Evolutionary conservation across 2,797 vertebrate species (phyloP).

Genomic region (Spondyliosoma cantharus): DNA sequence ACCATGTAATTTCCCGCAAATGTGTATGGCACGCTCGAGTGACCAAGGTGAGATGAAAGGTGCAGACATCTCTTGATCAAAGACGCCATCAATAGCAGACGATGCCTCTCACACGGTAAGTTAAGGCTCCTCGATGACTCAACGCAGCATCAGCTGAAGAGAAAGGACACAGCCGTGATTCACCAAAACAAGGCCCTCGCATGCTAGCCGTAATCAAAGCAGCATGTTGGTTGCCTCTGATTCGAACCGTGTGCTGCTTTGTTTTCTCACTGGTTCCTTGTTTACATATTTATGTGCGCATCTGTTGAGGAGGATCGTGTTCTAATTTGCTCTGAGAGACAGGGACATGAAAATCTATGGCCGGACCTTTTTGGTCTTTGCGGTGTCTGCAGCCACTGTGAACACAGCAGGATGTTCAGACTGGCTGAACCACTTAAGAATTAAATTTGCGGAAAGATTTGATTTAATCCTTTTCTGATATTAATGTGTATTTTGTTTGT

Average conservation of each 20-base stretch:
- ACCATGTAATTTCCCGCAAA: constrained; percentile 36
- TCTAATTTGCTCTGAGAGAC: constrained; percentile 63
- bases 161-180: constrained; percentile 67
- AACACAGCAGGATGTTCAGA: constrained; percentile 64
- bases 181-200: constrained; percentile 76
- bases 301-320: constrained; percentile 64
- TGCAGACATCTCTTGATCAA: constrained; percentile 62
- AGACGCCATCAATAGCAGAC: constrained; percentile 40
- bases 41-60: constrained; percentile 68
- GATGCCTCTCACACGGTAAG: constrained; percentile 57
- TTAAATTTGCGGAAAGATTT: constrained; percentile 9
- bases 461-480: constrained; percentile 19
- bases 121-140: constrained; percentile 72
- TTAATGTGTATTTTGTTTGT: constrained; percentile 42
- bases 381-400: constrained; percentile 47
- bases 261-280: constrained; percentile 69
- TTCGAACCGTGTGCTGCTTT: constrained; percentile 73
- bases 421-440: constrained; percentile 3
- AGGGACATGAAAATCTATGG: constrained; percentile 48
- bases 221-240: constrained; percentile 68
- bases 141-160: constrained; percentile 48
- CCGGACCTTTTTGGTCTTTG: constrained; percentile 41
- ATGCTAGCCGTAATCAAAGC: constrained; percentile 82
- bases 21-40: constrained; percentile 25
- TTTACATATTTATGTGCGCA: constrained; percentile 75